Base-by-base conservation (phyloP, 1,140 invertebrate genomes). In the Temnothorax curvispinosus region DNA sequence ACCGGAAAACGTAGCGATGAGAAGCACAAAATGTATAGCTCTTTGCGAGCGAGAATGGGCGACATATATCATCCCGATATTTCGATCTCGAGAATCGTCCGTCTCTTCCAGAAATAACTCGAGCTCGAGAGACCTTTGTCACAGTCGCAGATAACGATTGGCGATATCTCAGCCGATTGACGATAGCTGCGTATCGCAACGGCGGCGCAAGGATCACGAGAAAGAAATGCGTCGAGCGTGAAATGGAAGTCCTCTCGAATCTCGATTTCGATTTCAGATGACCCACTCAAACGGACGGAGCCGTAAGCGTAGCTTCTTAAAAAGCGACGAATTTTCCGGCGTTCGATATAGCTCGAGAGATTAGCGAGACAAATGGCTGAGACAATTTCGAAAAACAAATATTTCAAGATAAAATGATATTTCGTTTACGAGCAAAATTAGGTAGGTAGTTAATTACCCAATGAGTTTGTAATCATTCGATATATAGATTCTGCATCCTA, bases 31-130 rank as follows among this genome's bases (percentile, higher is more conserved):
- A 82, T 74, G 52, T 82, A 69, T 80, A 60, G 65, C 67, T 82
- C 67, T 82, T 82, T 58, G 80, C 41, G 41, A 67, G 41, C 65
- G 67, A 72, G 67, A 74, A 82, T 44, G 44, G 67, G 4, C 67
- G 67, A 54, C 38, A 27, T 82, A 38, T 21, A 82, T 82, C 80
- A 82, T 82, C 69, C 21, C 27, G 69, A 80, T 85, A 77, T 80
- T 85, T 85, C 84, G 84, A 85, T 85, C 75, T 85, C 74, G 75
- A 85, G 84, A 78, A 85, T 84, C 80, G 80, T 85, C 74, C 82
- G 74, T 78, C 82, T 64, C 60, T 65, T 65, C 58, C 75, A 85
- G 71, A 85, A 78, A 76, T 85, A 76, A 85, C 74, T 77, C 44
- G 56, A 78, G 72, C 41, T 82, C 85, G 76, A 80, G 50, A 35